Evolutionary conservation across 2,797 vertebrate species (phyloP).

Genomic region (Moxostoma hubbsi): DNA sequence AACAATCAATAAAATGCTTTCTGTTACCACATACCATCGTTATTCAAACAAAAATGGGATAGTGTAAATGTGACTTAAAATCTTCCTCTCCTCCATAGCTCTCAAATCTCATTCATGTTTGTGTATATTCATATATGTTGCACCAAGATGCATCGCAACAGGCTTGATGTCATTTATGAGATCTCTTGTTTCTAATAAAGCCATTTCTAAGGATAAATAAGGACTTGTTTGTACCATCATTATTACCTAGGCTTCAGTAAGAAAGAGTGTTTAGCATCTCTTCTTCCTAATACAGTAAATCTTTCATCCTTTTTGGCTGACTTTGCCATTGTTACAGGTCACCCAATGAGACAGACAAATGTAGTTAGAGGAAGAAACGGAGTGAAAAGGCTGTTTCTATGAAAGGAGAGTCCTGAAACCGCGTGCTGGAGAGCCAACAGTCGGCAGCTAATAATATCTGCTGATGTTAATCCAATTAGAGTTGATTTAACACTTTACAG

Average conservation of each 20-base stretch:
- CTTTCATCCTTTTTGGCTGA: not conserved
- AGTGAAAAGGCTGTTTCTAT: slow-evolving; percentile 51
- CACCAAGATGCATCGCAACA: too few relatives aligned
- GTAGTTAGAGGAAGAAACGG: slow-evolving; percentile 29
- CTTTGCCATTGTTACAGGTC: slow-evolving; percentile 5
- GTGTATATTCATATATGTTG: too few relatives aligned
- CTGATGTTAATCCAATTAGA: slow-evolving; percentile 88
- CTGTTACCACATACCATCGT: too few relatives aligned
- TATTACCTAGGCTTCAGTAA: slow-evolving; percentile 6
- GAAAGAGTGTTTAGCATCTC: not conserved
- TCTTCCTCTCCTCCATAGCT: too few relatives aligned
- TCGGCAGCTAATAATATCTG: slow-evolving; percentile 84
- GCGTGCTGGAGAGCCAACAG: slow-evolving; percentile 78
- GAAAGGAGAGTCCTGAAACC: slow-evolving; percentile 66
- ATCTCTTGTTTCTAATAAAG: slow-evolving; percentile 3
- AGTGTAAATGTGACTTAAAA: too few relatives aligned
- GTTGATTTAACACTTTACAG: slow-evolving; percentile 89
- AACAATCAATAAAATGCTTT: too few relatives aligned
- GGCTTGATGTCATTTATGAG: not conserved
- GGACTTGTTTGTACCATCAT: not conserved
- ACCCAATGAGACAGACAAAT: slow-evolving; percentile 26
- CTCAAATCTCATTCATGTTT: too few relatives aligned
- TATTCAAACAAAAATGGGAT: too few relatives aligned
- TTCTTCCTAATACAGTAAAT: slow-evolving; percentile 1
- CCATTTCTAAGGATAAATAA: not conserved